These are phyloP conservation scores for Deilephila elpenor DNA, from an alignment of 2,888 invertebrate genomes.

Conservation along the genomic window DNA sequence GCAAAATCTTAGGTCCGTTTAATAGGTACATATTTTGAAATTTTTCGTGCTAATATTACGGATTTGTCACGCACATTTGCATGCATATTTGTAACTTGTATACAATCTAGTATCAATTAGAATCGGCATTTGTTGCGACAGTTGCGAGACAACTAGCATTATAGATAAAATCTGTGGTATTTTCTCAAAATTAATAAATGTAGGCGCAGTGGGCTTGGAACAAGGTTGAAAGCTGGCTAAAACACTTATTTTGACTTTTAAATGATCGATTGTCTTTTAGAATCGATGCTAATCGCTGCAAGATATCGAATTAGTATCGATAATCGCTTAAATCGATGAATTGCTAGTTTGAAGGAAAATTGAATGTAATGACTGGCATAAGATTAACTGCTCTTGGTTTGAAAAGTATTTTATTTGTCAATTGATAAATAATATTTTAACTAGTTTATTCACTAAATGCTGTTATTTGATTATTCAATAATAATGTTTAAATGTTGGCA, in stretches of 20 bases:
- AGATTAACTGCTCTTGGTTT: not conserved
- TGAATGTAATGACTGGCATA: not conserved
- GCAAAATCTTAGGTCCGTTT: too few relatives aligned
- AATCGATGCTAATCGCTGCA: not conserved
- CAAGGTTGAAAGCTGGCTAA: not conserved
- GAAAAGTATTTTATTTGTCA: too few relatives aligned
- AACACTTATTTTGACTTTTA: conserved; percentile 3
- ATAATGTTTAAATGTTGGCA: too few relatives aligned
- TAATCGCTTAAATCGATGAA: not conserved
- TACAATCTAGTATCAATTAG: too few relatives aligned
- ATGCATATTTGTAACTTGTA: too few relatives aligned
- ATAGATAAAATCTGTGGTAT: not conserved
- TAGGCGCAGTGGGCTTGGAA: not conserved
- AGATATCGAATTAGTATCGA: not conserved
- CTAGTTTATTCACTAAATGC: too few relatives aligned
- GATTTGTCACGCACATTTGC: too few relatives aligned
- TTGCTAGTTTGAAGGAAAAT: not conserved
- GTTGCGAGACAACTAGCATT: not conserved
- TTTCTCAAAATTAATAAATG: not conserved
- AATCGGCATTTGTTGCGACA: conserved; percentile 1
- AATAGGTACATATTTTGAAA: too few relatives aligned
- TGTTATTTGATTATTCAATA: too few relatives aligned
- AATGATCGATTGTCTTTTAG: conserved; percentile 7
- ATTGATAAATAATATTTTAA: too few relatives aligned
- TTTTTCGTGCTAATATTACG: too few relatives aligned